phyloP scores from a whole-genome alignment of 2,797 vertebrate species.

The Trachops cirrhosus region DNA sequence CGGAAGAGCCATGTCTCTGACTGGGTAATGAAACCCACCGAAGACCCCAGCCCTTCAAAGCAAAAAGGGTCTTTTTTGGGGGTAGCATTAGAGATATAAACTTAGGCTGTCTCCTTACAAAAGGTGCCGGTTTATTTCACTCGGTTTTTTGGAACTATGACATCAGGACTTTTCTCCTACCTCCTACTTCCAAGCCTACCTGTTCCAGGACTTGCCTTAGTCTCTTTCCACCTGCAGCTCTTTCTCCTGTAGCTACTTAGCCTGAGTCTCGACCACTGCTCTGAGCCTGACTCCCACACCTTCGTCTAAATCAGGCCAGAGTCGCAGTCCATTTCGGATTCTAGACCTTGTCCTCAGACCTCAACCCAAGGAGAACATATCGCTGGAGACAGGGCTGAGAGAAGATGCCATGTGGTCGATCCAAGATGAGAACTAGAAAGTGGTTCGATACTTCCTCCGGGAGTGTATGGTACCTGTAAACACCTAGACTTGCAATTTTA shows the following conservation, averaged over 20 bases:
- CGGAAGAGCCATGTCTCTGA: not conserved
- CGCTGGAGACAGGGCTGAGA: not conserved
- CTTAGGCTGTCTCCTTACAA: not conserved
- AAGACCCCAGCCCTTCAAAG: not conserved
- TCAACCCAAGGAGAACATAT: not conserved
- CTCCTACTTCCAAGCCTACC: not conserved
- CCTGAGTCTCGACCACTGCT: not conserved
- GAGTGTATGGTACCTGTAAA: not conserved
- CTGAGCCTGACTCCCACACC: not conserved
- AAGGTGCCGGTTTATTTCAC: not conserved
- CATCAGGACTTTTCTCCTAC: not conserved
- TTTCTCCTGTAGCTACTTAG: not conserved
- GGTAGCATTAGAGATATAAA: not conserved
- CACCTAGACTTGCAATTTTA: not conserved
- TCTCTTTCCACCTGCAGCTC: not conserved
- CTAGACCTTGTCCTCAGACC: not conserved
- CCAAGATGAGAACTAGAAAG: not conserved
- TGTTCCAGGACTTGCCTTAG: not conserved
- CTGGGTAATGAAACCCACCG: not conserved
- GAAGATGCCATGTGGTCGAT: not conserved
- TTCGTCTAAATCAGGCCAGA: not conserved
- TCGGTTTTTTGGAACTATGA: not conserved
- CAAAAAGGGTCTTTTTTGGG: not conserved
- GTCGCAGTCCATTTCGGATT: not conserved
- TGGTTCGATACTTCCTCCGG: not conserved